A percentile compares a stretch with the other conserved stretches of the same genome.
phyloP scores from a whole-genome alignment of 2,888 invertebrate species.

The Platycheirus albimanus region DNA sequence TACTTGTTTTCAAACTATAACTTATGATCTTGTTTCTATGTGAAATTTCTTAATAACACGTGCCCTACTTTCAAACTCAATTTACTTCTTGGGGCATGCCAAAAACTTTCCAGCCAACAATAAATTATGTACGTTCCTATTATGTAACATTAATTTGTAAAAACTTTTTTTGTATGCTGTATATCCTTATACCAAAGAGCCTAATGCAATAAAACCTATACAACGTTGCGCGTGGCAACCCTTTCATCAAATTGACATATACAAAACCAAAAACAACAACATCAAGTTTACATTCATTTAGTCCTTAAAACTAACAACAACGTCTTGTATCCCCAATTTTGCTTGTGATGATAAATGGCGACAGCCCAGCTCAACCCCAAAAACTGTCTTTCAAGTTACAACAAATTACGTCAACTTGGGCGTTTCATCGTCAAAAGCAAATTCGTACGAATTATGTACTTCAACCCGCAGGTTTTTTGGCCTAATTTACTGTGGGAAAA shows the following conservation, averaged over 20 bases:
- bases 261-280: background rate
- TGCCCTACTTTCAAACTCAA: constrained; percentile 5
- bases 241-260: constrained; percentile 32
- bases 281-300: constrained; percentile 23
- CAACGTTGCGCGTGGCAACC: constrained; percentile 24
- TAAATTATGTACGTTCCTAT: constrained; percentile 8
- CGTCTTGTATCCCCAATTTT: background rate
- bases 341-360: constrained; percentile 20
- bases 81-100: background rate
- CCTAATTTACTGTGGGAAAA: constrained; percentile 6
- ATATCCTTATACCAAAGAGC: background rate
- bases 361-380: constrained; percentile 14
- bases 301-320: constrained; percentile 1
- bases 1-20: too few relatives aligned
- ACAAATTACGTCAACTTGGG: constrained; percentile 9
- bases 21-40: background rate
- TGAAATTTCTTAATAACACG: constrained; percentile 7
- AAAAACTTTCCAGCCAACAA: constrained; percentile 16
- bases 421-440: background rate
- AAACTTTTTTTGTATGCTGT: too few relatives aligned
- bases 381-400: constrained; percentile 27
- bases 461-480: constrained; percentile 4
- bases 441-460: constrained; percentile 24
- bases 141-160: constrained; percentile 20
- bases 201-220: background rate